Evolutionary conservation across 92 coral and sea anemone genomes (phyloP), one percentile per base, ranked within the genome.

Genomic region (Actinernus sp.): DNA sequence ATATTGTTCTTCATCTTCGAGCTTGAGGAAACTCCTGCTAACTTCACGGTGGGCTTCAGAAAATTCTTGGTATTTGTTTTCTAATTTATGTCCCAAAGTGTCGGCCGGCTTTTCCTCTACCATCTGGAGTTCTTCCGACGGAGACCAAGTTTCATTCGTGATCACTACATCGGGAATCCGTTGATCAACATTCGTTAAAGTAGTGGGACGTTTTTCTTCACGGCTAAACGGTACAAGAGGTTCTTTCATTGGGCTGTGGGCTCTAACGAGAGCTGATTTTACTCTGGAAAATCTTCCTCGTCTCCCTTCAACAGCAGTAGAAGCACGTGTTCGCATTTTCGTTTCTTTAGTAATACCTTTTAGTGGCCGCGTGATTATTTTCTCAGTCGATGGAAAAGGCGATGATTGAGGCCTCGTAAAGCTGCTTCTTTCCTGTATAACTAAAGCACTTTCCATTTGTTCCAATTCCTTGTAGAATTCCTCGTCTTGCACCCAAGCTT

Each of bases 11-110:
- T 24, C 34, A 2, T 23, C 19, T 1, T 39, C 67, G 1, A 39
- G 2, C 7, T 20, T 0, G 4, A 16, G 13, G 23, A 60, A 60
- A 17, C 67, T 60, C 29, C 29, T 60, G 21, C 67, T 34, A 25
- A 60, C 67, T 9, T 21, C 17, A 9, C 52, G 31, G 29, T 60
- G 67, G 25, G 49, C 50, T 14, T 60, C 23, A 12, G 67, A 60
- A 17, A 60, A 60, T 11, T n/a, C n/a, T n/a, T n/a, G n/a, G n/a
- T n/a, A n/a, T n/a, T n/a, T n/a, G n/a, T n/a, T n/a, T n/a, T n/a
- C n/a, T n/a, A n/a, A n/a, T n/a, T n/a, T n/a, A n/a, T n/a, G n/a
- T n/a, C n/a, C n/a, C 26, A 56, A 16, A 29, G 32, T 33, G 0
- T 24, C 44, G 0, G 40, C 24, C 20, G n/a, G 28, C 20, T 56